Evolutionary conservation across 2,113 vertebrate genomes (phyloP), one percentile per base, ranked within the genome.

Genomic region (Uropsilus gracilis): DNA sequence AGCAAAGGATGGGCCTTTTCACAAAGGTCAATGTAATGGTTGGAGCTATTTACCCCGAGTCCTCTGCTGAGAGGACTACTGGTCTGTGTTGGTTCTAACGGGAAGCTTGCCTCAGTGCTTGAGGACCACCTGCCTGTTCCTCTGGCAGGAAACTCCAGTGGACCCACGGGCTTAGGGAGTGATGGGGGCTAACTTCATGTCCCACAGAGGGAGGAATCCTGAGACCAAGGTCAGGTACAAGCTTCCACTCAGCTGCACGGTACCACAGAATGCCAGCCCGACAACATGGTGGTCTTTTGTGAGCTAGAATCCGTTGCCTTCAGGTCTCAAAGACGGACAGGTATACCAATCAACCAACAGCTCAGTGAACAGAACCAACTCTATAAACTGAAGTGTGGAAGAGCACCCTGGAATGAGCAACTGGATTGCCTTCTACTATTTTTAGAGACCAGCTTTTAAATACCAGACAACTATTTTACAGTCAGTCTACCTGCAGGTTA

Each of bases 21-120:
- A 57, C 64, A 97, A 98, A 98, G 97, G 97, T 97, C 97, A 98
- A 22, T 75, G 50, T 89, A 76, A 91, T 5, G 61, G 26, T 12
- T 83, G 69, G 90, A 90, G 92, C 84, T n/a, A 16, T 37, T 78
- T 26, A 48, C 50, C 57, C 37, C 0, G 5, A 71, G 55, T 37
- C 9, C 16, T 82, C 69, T 76, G 46, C 53, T 37, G 12, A 39
- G 2, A 50, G 26, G 44, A 61, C 12, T 5, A 30, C 63, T 4
- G 57, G 32, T 64, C 32, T 4, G 2, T 6, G 34, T 42, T 28
- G 10, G 16, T 48, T 34, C 55, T 39, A 18, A 4, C 28, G 2
- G 59, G 42, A n/a, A 14, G 28, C 28, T 24, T 10, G 34, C 7
- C 61, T 53, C 34, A 13, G 53, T 3, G 24, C 30, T 8, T 0